phyloP scores from a whole-genome alignment of 2,797 vertebrate genomes.

The Chelon labrosus region DNA sequence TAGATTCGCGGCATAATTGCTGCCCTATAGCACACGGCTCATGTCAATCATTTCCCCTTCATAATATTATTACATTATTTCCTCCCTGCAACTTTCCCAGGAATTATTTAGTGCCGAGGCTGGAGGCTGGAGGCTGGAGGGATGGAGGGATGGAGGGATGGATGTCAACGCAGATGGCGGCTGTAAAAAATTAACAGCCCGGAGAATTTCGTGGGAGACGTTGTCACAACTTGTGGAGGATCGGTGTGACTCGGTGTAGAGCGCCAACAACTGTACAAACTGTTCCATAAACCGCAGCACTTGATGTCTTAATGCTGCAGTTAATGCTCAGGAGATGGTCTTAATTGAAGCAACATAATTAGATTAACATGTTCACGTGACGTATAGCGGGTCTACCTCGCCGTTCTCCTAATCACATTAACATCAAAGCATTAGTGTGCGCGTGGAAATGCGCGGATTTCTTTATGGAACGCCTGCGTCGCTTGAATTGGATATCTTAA shows the following conservation, averaged over 20 bases:
- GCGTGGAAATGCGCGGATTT: slow-evolving; percentile 20
- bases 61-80: slow-evolving; percentile 13
- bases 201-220: slow-evolving; percentile 30
- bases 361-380: slow-evolving; percentile 59
- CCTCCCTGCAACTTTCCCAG: slow-evolving; percentile 17
- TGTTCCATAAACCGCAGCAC: slow-evolving; percentile 29
- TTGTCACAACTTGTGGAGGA: slow-evolving; percentile 41
- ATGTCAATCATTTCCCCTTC: slow-evolving; percentile 45
- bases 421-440: slow-evolving; percentile 61
- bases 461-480: slow-evolving; percentile 27
- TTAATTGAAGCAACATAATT: slow-evolving; percentile 64
- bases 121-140: slow-evolving; percentile 3
- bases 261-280: slow-evolving; percentile 23
- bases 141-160: too few species aligned
- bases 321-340: slow-evolving; percentile 55
- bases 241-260: slow-evolving; percentile 13
- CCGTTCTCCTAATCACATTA: slow-evolving; percentile 66
- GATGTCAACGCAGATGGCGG: slow-evolving; percentile 57
- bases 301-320: slow-evolving; percentile 42
- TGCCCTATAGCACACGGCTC: slow-evolving; percentile 25
- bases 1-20: slow-evolving; percentile 59
- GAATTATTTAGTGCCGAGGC: slow-evolving; percentile 18
- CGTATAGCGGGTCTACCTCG: slow-evolving; percentile 44
- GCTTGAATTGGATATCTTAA: slow-evolving; percentile 40
- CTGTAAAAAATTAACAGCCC: slow-evolving; percentile 63